phyloP scores from a whole-genome alignment of 2,888 invertebrate species.

The Epistrophella euchroma region DNA sequence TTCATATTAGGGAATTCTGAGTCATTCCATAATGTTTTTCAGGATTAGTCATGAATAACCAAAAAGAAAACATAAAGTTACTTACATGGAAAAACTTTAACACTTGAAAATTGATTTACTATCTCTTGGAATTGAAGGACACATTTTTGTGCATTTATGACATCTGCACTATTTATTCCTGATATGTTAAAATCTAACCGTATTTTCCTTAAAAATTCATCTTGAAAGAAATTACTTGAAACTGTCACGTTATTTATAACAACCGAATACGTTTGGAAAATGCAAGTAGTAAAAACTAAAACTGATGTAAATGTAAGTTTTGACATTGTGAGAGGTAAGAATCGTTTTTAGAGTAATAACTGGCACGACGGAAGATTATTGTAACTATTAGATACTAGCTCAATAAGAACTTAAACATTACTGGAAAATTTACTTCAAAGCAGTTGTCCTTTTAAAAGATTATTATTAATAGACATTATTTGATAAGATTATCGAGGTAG shows the following conservation, averaged over 20 bases:
- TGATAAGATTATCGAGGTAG: conserved; percentile 12
- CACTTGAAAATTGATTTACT: conserved; percentile 9
- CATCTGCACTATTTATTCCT: neutral
- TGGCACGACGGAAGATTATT: neutral
- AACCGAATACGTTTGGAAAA: neutral
- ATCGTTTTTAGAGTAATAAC: neutral
- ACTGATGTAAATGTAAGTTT: conserved; percentile 6
- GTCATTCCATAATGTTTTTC: too few species aligned
- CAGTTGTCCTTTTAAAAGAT: conserved; percentile 34
- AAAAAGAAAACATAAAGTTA: neutral
- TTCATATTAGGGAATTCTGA: too few species aligned
- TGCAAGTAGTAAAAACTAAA: neutral
- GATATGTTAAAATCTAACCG: conserved; percentile 12
- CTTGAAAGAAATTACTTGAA: conserved; percentile 40
- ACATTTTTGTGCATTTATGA: conserved; percentile 32
- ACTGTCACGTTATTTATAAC: conserved; percentile 30
- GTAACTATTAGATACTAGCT: neutral
- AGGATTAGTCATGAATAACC: too few species aligned
- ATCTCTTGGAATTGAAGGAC: conserved; percentile 33
- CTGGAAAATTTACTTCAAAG: conserved; percentile 1
- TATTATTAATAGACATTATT: neutral
- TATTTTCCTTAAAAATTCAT: conserved; percentile 27
- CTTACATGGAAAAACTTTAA: conserved; percentile 49
- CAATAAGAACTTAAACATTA: neutral
- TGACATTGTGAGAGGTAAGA: neutral